phyloP scores from a whole-genome alignment of 2,888 invertebrate genomes.

The Dolichomitus sp. region DNA sequence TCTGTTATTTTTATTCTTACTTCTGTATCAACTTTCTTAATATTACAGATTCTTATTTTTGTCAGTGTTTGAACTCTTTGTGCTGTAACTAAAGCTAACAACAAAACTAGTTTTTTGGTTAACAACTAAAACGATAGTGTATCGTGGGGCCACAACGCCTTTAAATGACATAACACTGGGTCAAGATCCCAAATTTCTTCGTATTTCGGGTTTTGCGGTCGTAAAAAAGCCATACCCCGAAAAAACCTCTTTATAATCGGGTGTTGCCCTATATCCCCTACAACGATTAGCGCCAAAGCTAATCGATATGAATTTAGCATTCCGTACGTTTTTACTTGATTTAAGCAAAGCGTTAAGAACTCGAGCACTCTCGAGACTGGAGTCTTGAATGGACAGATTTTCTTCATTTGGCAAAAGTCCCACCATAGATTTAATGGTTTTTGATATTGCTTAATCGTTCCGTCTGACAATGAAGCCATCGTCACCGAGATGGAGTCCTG shows the following conservation, averaged over 20 bases:
- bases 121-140: constrained; percentile 14
- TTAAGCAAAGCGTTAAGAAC: constrained; percentile 31
- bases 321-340: constrained; percentile 65
- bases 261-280: constrained; percentile 64
- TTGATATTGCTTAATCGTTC: constrained; percentile 72
- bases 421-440: constrained; percentile 71
- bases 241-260: constrained; percentile 69
- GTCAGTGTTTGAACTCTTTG: constrained; percentile 7
- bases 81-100: constrained; percentile 32
- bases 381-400: constrained; percentile 23
- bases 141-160: not conserved
- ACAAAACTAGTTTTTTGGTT: constrained; percentile 38
- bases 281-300: constrained; percentile 71
- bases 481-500: constrained; percentile 49
- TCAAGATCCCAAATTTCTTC: constrained; percentile 74
- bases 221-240: constrained; percentile 69
- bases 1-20: constrained; percentile 32
- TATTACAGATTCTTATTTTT: constrained; percentile 2
- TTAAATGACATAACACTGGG: constrained; percentile 37
- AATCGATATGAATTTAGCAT: constrained; percentile 72
- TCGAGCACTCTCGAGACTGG: constrained; percentile 18
- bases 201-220: constrained; percentile 68
- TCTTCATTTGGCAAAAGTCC: constrained; percentile 65
- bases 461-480: constrained; percentile 67
- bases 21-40: not conserved